phyloP scores from a whole-genome alignment of 2,113 vertebrate species.

The Hystrix cristata region DNA sequence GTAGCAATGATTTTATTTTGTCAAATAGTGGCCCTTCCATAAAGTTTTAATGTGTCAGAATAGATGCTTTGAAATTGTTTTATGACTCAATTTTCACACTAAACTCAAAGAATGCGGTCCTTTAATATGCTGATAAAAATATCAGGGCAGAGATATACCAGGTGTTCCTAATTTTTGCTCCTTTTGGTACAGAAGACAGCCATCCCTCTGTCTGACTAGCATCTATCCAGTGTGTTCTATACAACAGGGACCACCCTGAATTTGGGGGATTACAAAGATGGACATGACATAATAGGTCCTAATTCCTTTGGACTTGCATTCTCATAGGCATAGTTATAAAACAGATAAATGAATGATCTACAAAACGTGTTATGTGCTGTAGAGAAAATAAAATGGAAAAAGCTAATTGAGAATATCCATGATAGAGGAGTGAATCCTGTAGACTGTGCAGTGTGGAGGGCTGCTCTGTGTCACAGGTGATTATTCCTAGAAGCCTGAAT shows the following conservation, averaged over 20 bases:
- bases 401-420: background rate
- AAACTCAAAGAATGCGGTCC: conserved; percentile 42
- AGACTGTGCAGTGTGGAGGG: background rate
- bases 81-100: conserved; percentile 11
- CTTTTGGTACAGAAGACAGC: background rate
- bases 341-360: background rate
- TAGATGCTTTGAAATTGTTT: conserved; percentile 45
- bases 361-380: background rate
- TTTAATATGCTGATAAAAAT: conserved; percentile 59
- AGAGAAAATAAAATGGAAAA: conserved; percentile 39
- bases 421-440: background rate
- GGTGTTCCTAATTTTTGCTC: conserved; percentile 45
- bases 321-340: background rate
- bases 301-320: background rate
- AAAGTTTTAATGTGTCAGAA: conserved; percentile 42
- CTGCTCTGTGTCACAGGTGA: background rate
- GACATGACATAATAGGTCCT: background rate
- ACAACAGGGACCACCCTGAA: background rate
- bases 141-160: background rate
- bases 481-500: conserved; percentile 11
- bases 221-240: background rate
- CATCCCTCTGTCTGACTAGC: conserved; percentile 2
- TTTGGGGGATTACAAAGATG: background rate
- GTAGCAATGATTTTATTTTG: conserved; percentile 45
- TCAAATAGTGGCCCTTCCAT: conserved; percentile 43